These are phyloP conservation scores for Mionectes olivaceus DNA, from an alignment of 2,797 vertebrate genomes.

Conservation along the genomic window DNA sequence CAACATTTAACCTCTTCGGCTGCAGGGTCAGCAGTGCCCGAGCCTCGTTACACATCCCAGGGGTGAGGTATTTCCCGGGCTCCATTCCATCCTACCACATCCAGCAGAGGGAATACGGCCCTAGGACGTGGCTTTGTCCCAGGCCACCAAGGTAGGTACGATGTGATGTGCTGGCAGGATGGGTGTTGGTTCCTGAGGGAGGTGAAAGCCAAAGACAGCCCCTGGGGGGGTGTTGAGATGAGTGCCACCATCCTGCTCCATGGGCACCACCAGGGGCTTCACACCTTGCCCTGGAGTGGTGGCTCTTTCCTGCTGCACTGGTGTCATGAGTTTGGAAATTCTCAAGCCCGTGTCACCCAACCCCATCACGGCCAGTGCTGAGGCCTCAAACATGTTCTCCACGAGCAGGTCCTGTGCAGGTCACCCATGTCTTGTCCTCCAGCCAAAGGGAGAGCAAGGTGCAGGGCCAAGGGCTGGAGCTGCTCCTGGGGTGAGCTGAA, in stretches of 20 bases:
- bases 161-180: accelerated
- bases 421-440: not conserved
- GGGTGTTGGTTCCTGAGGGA: not conserved
- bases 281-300: not conserved
- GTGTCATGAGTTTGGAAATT: not conserved
- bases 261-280: not conserved
- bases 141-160: accelerated
- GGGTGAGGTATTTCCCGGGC: not conserved
- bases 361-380: not conserved
- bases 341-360: not conserved
- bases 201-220: not conserved
- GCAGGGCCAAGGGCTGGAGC: not conserved
- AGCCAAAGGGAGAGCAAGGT: not conserved
- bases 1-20: not conserved
- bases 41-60: accelerated
- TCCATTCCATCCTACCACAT: not conserved
- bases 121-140: not conserved
- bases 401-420: not conserved
- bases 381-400: not conserved
- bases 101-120: not conserved
- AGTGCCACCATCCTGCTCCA: not conserved
- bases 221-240: accelerated
- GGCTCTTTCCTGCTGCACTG: not conserved
- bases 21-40: accelerated
- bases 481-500: not conserved